Percentiles rank a stretch among this genome's conserved stretches.
Conservation (phyloP, 2,113 vertebrate genomes). For the Abramis brama region DNA sequence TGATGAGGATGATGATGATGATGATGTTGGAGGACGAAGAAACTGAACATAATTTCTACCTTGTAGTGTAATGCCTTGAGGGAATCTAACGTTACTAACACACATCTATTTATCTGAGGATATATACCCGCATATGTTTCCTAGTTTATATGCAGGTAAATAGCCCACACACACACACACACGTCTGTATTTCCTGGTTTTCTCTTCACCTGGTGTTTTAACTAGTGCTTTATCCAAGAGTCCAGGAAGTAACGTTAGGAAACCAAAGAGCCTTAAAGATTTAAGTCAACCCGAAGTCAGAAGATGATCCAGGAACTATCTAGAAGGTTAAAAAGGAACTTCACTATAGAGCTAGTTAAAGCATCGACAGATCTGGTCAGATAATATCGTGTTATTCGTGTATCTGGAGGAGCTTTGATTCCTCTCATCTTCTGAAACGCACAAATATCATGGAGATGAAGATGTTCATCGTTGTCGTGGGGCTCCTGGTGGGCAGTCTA, state of each 20-base stretch:
- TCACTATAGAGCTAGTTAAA: not conserved
- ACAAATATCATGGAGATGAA: constrained; percentile 33
- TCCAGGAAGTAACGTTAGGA: constrained; percentile 11
- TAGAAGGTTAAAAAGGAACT: not conserved
- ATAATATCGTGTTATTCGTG: constrained; percentile 1
- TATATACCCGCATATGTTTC: not conserved
- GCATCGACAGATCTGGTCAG: not conserved
- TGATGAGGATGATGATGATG: not conserved
- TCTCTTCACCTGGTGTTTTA: not conserved
- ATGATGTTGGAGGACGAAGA: not conserved
- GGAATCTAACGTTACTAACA: not conserved
- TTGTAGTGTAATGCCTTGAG: not conserved
- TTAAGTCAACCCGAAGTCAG: not conserved
- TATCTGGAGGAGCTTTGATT: not conserved
- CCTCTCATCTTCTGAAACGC: not conserved
- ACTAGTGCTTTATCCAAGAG: not conserved
- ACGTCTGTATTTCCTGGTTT: constrained; percentile 13
- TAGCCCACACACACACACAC: not conserved
- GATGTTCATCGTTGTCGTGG: constrained; percentile 60
- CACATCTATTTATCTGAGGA: not conserved
- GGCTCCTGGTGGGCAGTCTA: constrained; percentile 62
- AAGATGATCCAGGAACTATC: not conserved
- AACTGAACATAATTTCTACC: not conserved
- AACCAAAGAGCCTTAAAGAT: not conserved
- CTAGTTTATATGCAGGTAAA: not conserved